These are phyloP conservation scores for Teleiodes luculella DNA, from an alignment of 2,888 invertebrate species.

Conservation along the genomic window DNA sequence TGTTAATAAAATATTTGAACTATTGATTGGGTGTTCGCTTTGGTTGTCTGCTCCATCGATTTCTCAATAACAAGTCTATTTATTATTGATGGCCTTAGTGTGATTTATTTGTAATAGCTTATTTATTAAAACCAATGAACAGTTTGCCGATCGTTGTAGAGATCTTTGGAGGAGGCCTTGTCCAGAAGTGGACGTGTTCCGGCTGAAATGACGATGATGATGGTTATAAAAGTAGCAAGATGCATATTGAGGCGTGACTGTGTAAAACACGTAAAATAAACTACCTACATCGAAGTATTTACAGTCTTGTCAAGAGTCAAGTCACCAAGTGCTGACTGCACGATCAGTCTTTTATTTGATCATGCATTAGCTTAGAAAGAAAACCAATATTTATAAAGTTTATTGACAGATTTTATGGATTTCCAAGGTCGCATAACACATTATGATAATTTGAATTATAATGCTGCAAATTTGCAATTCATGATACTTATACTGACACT, in stretches of 20 bases:
- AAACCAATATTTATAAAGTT: background rate
- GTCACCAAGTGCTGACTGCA: background rate
- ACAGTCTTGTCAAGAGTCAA: background rate
- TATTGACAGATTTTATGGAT: background rate
- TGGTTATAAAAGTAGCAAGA: background rate
- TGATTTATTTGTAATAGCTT: background rate
- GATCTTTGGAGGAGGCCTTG: no score
- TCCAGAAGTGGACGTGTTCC: no score
- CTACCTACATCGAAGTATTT: background rate
- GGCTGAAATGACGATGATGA: no score
- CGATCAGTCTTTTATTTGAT: background rate
- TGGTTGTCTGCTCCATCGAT: background rate
- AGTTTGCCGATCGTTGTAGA: no score
- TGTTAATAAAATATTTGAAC: background rate
- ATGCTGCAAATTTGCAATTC: no score
- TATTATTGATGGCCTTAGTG: background rate
- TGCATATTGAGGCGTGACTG: background rate
- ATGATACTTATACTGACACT: no score
- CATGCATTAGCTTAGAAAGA: background rate
- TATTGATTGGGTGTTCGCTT: background rate
- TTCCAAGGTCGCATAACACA: no score
- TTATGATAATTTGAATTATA: no score
- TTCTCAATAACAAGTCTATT: background rate
- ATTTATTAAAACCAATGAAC: constrained; percentile 1
- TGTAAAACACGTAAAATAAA: background rate